Evolutionary conservation across 2,797 vertebrate species (phyloP), one percentile per base, ranked within the genome.

Genomic region (Poecile montanus): DNA sequence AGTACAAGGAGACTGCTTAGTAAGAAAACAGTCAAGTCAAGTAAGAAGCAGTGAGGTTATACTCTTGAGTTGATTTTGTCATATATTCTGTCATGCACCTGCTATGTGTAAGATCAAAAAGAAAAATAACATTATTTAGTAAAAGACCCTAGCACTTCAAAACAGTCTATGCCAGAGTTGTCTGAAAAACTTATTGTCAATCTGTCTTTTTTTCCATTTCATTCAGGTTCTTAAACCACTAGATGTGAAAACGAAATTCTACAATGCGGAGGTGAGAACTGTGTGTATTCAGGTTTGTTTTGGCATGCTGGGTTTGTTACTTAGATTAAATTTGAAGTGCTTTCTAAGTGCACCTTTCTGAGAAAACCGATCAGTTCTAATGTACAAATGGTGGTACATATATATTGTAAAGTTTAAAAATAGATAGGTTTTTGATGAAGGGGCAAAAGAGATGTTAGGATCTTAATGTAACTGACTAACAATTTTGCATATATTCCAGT

Each of bases 201-300:
- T 94, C 94, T 98, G 51, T 98, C 97, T 97, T 98, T 97, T 98
- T 97, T 99, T 57, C 92, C 5, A 5, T 91, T 97, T 99, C 71
- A 94, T 98, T 95, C 98, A 99, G 99, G 99, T 99, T 90, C 98
- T 99, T 93, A 99, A 99, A 97, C 99, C 99, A 53, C 94, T 99
- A 80, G 99, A 99, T 90, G 99, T 99, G 95, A 99, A 99, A 98
- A 99, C 99, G 60, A 99, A 99, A 97, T 99, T 99, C 98, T 99
- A 99, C 98, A 99, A 99, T 42, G 99, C 99, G 5, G 99, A 99
- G 99, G 99, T 99, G 20, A 92, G 81, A 66, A 45, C 62, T 68
- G 9, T 74, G 27, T 78, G 38, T 45, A 15, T 82, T 62, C 53
- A 21, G 21, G 10, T 74, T 83, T 85, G 32, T 14, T 91, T 75